phyloP scores from a whole-genome alignment of 2,888 invertebrate genomes.

The Caenorhabditis sp. region DNA sequence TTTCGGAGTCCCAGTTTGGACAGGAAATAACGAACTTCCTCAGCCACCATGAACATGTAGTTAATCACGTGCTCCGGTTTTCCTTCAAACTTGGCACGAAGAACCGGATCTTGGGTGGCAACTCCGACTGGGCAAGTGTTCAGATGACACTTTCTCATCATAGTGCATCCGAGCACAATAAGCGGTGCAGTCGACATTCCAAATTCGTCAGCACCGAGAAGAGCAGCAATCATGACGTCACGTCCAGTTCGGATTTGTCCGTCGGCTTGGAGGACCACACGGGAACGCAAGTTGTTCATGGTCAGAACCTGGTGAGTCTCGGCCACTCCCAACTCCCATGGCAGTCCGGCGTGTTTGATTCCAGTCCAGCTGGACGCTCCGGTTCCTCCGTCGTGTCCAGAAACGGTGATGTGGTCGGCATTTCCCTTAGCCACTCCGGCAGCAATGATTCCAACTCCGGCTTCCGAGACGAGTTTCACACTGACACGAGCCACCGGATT shows the following conservation, averaged over 20 bases:
- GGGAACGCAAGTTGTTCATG: constrained; percentile 83
- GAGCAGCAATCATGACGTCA: constrained; percentile 94
- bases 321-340: constrained; percentile 98
- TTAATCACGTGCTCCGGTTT: constrained; percentile 98
- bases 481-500: constrained; percentile 95
- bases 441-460: constrained; percentile 98
- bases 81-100: constrained; percentile 95
- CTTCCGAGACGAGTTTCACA: constrained; percentile 97
- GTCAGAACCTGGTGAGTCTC: constrained; percentile 92
- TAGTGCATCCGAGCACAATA: constrained; percentile 97
- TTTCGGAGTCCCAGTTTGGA: constrained; percentile 90
- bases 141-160: constrained; percentile 99
- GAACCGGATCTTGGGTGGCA: constrained; percentile 95
- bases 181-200: constrained; percentile 98
- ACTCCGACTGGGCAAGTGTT: constrained; percentile 99
- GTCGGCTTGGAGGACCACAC: constrained; percentile 95
- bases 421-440: constrained; percentile 98
- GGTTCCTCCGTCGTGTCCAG: constrained; percentile 99
- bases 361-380: constrained; percentile 96
- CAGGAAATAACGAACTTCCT: constrained; percentile 93
- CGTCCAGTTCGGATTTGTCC: constrained; percentile 95
- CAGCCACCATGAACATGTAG: constrained; percentile 96
- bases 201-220: constrained; percentile 97
- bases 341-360: constrained; percentile 95
- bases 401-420: constrained; percentile 97